A percentile compares a stretch with the other conserved stretches of the same genome.
Conservation (phyloP, 2,113 vertebrate genomes). For the Epinephelus moara region DNA sequence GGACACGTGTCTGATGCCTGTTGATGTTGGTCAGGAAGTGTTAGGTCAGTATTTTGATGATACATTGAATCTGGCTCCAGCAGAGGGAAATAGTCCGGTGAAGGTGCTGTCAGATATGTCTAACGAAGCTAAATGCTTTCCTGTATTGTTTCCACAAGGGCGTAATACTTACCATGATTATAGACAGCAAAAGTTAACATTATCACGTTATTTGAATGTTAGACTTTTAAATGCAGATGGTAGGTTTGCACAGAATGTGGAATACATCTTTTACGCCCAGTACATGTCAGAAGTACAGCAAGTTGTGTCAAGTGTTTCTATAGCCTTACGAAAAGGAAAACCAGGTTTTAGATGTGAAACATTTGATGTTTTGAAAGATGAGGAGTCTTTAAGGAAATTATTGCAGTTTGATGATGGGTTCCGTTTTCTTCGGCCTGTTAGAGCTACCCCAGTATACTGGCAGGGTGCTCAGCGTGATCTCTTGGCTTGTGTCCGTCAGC, state of each 20-base stretch:
- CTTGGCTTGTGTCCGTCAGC: background rate
- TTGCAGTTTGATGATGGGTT: background rate
- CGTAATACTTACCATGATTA: background rate
- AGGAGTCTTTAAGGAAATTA: background rate
- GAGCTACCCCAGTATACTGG: conserved; percentile 5
- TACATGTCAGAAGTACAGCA: background rate
- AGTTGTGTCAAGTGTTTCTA: background rate
- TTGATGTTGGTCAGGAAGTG: conserved; percentile 17
- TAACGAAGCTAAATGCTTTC: conserved; percentile 9
- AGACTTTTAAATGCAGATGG: background rate
- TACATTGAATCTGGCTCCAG: background rate
- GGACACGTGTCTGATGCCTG: background rate
- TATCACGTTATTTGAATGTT: background rate
- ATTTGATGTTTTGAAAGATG: background rate
- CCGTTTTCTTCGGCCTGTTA: background rate
- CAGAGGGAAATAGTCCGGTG: background rate
- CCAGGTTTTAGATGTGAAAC: fast-evolving
- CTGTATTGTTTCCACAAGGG: background rate
- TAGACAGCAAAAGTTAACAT: background rate
- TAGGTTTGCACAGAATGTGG: background rate
- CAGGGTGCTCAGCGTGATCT: background rate
- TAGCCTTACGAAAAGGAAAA: background rate
- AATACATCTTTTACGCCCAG: background rate
- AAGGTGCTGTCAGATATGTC: fast-evolving
- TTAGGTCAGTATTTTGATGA: conserved; percentile 1